These are phyloP conservation scores for Ichneumon xanthorius DNA, from an alignment of 2,888 invertebrate species.

Conservation along the genomic window DNA sequence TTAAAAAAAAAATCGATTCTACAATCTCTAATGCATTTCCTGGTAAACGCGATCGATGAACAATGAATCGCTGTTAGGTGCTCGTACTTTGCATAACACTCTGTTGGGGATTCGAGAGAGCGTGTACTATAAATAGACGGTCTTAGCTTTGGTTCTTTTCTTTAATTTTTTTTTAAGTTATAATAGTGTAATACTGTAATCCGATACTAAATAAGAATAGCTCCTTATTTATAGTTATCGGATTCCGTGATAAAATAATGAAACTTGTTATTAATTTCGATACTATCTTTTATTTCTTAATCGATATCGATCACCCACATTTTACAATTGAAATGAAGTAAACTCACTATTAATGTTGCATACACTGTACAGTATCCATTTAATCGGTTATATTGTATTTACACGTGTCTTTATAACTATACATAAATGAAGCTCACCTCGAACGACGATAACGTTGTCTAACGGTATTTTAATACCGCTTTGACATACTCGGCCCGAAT, in stretches of 20 bases:
- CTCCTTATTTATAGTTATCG: neutral
- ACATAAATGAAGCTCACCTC: constrained; percentile 49
- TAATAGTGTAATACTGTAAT: neutral
- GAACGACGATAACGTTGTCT: constrained; percentile 26
- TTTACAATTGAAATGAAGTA: constrained; percentile 59
- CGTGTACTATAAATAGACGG: neutral
- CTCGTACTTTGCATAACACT: neutral
- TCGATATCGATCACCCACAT: constrained; percentile 51
- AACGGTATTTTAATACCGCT: constrained; percentile 10
- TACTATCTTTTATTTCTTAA: constrained; percentile 53
- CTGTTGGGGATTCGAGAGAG: neutral
- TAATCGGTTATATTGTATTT: constrained; percentile 50
- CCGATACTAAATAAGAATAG: neutral
- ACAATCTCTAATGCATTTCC: constrained; percentile 21
- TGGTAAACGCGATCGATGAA: neutral
- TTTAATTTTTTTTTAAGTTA: neutral
- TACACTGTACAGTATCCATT: constrained; percentile 64
- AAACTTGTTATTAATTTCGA: neutral
- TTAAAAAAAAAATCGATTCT: constrained; percentile 39
- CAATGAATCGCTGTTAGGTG: neutral
- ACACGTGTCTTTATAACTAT: constrained; percentile 50
- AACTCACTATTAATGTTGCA: constrained; percentile 52
- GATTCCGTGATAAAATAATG: neutral
- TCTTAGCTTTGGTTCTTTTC: neutral
- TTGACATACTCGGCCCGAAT: neutral